These are phyloP conservation scores for Isoperla grammatica DNA, from an alignment of 2,888 invertebrate species.

Conservation along the genomic window DNA sequence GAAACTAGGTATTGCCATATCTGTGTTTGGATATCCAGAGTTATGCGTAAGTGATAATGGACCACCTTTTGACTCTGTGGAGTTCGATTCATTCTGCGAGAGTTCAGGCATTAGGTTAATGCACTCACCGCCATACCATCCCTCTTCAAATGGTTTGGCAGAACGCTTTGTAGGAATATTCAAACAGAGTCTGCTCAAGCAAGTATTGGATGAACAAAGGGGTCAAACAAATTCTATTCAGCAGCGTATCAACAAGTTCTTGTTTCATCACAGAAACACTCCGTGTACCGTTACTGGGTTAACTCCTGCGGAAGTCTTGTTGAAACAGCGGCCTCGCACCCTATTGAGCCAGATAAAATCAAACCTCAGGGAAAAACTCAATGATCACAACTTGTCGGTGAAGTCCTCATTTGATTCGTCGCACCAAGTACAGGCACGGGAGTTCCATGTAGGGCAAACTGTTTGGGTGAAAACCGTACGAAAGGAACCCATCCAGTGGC, in stretches of 20 bases:
- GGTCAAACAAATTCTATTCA: background rate
- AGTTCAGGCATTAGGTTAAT: conserved; percentile 3
- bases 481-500: background rate
- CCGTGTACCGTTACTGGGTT: conserved; percentile 8
- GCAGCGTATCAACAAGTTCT: background rate
- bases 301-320: conserved; percentile 1
- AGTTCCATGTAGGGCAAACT: background rate
- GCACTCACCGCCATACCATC: conserved; percentile 11
- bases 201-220: background rate
- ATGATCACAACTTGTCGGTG: no score
- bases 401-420: no score
- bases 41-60: conserved; percentile 18
- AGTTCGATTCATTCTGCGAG: conserved; percentile 6
- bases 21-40: conserved; percentile 15
- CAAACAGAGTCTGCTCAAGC: background rate
- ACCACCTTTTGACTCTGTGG: conserved; percentile 9
- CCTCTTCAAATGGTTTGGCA: conserved; percentile 16
- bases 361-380: background rate
- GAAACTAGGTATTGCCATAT: conserved; percentile 13
- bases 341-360: background rate
- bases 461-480: background rate
- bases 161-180: background rate
- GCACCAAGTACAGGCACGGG: background rate
- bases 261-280: conserved; percentile 6
- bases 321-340: conserved; percentile 1